Conservation (phyloP, 2,888 invertebrate species). For the Pardosa pseudoannulata region DNA sequence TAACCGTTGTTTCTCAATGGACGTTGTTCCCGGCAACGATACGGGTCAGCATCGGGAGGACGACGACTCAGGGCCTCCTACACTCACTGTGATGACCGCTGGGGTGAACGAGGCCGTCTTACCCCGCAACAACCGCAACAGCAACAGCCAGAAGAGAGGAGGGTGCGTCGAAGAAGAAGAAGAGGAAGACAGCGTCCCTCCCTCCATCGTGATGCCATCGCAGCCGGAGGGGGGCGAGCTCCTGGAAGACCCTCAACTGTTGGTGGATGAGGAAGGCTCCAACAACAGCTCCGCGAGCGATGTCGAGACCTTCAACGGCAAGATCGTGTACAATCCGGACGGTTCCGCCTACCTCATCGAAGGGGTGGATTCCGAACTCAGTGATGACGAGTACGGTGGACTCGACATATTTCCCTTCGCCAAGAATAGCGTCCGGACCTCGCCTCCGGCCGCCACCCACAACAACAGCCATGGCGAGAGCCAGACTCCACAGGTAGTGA, state of each 20-base stretch:
- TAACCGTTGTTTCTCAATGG: conserved; percentile 61
- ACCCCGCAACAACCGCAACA: conserved; percentile 24
- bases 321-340: conserved; percentile 98
- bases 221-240: conserved; percentile 32
- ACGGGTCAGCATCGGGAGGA: conserved; percentile 54
- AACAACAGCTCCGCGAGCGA: conserved; percentile 79
- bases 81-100: conserved; percentile 61
- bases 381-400: conserved; percentile 82
- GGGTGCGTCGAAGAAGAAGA: conserved; percentile 36
- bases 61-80: conserved; percentile 36
- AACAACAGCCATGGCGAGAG: conserved; percentile 78
- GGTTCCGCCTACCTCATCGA: conserved; percentile 98
- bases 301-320: conserved; percentile 96
- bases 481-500: conserved; percentile 86
- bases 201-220: conserved; percentile 28
- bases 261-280: conserved; percentile 33
- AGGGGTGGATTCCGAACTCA: conserved; percentile 78
- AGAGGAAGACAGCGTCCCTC: conserved; percentile 23
- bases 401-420: conserved; percentile 40
- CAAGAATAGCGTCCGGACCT: conserved; percentile 79
- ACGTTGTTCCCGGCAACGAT: conserved; percentile 68
- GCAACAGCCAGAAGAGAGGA: conserved; percentile 40
- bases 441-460: conserved; percentile 29
- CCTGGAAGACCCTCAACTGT: neutral
- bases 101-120: conserved; percentile 44